Base-by-base conservation (phyloP, 2,113 vertebrate species). In the Toxotes jaculatrix region DNA sequence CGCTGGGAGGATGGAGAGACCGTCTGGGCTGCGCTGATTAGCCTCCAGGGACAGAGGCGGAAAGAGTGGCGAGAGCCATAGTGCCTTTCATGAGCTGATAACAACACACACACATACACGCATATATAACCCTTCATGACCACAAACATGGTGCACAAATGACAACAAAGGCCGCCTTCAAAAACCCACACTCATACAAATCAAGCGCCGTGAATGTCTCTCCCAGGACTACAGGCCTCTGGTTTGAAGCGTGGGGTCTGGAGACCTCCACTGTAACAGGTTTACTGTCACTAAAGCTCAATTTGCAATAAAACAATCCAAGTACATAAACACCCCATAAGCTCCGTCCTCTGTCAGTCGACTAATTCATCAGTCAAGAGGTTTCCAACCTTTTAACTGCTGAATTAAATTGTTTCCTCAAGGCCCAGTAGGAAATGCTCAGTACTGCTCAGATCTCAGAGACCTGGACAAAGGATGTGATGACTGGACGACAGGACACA, bases 11-110 rank as follows among this genome's bases (percentile, higher is more conserved):
- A 82, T 16, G 68, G 82, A 68, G 57, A 61, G 71, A 65, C 57
- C 4, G 82, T 74, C 90, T 93, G 94, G 7, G 63, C 71, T 7
- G 85, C 38, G 62, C 64, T 92, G 94, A 95, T 95, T 95, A 95
- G 85, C 31, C 90, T 85, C 81, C 53, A 43, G 88, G 87, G 91
- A 93, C 80, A 61, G 65, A 72, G 77, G 31, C 73, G 85, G 91
- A 91, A 93, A 92, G 86, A 84, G 86, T 60, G 40, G 55, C 67
- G 73, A 57, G 53, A 80, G 61, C 53, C 38, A 43, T 16, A 16
- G 61, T 71, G 77, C 38, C 65, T 82, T 88, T 45, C 3, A n/a
- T 60, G 51, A 61, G 88, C 80, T 68, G 87, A 92, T 89, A 93
- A 87, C 69, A 16, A 3, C 23, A 77, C 56, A 47, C 74, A 70